Conservation (phyloP, 1,140 invertebrate genomes). For the Diabrotica undecimpunctata region DNA sequence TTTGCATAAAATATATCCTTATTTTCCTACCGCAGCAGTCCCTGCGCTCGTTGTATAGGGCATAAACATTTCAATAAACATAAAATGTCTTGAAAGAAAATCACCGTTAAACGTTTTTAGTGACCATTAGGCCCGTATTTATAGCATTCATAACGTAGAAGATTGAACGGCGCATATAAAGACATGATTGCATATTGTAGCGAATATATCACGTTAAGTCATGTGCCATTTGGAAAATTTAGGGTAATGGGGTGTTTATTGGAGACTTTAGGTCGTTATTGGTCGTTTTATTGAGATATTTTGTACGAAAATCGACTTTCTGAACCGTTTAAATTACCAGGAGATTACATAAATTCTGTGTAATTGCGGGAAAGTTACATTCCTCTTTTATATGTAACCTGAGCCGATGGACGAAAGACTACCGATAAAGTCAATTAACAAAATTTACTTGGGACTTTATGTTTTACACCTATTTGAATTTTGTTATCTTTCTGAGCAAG, state of each 20-base stretch:
- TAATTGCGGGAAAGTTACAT: neutral
- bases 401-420: too few relatives aligned
- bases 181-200: conserved; percentile 15
- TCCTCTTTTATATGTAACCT: too few relatives aligned
- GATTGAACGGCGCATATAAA: conserved; percentile 4
- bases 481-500: too few relatives aligned
- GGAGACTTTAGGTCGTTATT: neutral
- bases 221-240: neutral
- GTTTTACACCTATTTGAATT: too few relatives aligned
- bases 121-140: conserved; percentile 13
- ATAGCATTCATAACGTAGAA: neutral
- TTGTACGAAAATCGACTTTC: neutral
- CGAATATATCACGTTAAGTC: neutral
- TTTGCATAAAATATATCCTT: conserved; percentile 14
- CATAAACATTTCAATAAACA: conserved; percentile 15
- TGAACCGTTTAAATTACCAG: neutral
- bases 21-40: neutral
- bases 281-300: neutral
- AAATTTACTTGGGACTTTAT: too few relatives aligned
- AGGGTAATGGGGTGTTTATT: conserved; percentile 2
- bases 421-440: too few relatives aligned
- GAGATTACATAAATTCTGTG: neutral
- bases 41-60: neutral
- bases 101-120: conserved; percentile 1
- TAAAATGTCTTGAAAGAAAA: conserved; percentile 11